phyloP scores from a whole-genome alignment of 2,797 vertebrate species.

The Merluccius polli region DNA sequence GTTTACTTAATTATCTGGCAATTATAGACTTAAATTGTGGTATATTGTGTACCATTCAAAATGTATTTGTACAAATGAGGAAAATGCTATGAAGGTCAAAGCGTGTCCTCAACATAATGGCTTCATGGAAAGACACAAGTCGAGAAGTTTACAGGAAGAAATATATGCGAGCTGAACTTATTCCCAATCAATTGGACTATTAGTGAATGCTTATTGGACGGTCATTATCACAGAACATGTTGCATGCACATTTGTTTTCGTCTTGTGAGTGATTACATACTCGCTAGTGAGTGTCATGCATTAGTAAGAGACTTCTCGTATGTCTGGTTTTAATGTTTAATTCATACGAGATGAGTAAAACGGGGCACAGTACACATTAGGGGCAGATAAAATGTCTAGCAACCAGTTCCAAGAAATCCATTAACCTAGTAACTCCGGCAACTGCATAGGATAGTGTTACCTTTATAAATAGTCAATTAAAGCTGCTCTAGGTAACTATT shows the following conservation, averaged over 20 bases:
- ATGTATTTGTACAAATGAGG: conserved; percentile 39
- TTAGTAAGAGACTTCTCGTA: conserved; percentile 17
- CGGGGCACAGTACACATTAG: too few relatives aligned
- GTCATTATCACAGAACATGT: background rate
- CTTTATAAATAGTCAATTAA: background rate
- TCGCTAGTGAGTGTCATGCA: conserved; percentile 20
- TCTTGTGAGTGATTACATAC: conserved; percentile 17
- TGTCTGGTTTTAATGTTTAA: conserved; percentile 31
- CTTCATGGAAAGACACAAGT: background rate
- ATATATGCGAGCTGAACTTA: conserved; percentile 28
- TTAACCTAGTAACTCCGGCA: background rate
- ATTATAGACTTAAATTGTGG: conserved; percentile 22
- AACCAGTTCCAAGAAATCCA: background rate
- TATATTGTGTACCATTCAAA: conserved; percentile 43
- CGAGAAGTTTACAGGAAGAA: conserved; percentile 13
- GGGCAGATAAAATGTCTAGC: background rate
- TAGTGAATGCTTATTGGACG: background rate
- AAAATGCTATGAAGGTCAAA: conserved; percentile 51
- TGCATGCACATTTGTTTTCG: conserved; percentile 6
- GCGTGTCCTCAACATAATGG: conserved; percentile 18
- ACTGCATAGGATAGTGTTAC: background rate
- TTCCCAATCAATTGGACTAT: conserved; percentile 25
- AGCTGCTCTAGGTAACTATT: too few relatives aligned
- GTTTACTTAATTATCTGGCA: conserved; percentile 18
- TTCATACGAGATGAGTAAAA: conserved; percentile 20